Evolutionary conservation across 2,113 vertebrate species (phyloP).

Genomic region (Phocoena phocoena): DNA sequence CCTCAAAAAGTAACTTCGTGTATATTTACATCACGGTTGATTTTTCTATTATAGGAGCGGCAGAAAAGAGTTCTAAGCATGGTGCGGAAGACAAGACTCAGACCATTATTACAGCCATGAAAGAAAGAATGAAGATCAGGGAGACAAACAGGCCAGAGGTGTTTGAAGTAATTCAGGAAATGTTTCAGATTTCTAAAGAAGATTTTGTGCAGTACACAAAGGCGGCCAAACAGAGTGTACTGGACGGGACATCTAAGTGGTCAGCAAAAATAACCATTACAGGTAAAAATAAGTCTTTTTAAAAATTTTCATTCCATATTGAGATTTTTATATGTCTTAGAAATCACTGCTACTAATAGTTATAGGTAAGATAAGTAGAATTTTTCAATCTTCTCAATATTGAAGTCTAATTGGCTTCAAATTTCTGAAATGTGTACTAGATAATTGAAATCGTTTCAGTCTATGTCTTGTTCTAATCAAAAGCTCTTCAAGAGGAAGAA

Average conservation of each 20-base stretch:
- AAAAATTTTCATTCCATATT: not conserved
- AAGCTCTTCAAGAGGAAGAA: not conserved
- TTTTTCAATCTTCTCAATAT: not conserved
- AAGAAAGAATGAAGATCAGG: conserved; percentile 98
- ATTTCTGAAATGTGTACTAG: not conserved
- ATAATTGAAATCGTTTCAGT: not conserved
- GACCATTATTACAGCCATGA: conserved; percentile 98
- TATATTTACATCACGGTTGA: not conserved
- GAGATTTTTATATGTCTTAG: not conserved
- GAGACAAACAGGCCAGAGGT: conserved; percentile 97
- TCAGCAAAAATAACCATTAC: conserved; percentile 98
- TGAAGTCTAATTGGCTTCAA: not conserved
- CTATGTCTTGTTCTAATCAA: not conserved
- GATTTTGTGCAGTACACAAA: conserved; percentile 93
- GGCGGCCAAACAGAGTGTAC: conserved; percentile 94
- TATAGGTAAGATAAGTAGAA: not conserved
- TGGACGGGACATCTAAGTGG: conserved; percentile 99
- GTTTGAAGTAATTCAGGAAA: conserved; percentile 96
- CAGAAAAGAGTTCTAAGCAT: conserved; percentile 98
- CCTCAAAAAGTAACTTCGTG: not conserved
- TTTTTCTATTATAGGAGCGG: conserved; percentile 89
- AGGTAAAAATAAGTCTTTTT: conserved; percentile 84
- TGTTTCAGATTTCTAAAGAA: conserved; percentile 95
- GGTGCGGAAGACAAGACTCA: conserved; percentile 98
- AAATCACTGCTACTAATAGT: not conserved